A percentile compares a stretch with the other conserved stretches of the same genome.
Conservation (phyloP, 2,113 vertebrate species). For the Dolichotis patagonum region DNA sequence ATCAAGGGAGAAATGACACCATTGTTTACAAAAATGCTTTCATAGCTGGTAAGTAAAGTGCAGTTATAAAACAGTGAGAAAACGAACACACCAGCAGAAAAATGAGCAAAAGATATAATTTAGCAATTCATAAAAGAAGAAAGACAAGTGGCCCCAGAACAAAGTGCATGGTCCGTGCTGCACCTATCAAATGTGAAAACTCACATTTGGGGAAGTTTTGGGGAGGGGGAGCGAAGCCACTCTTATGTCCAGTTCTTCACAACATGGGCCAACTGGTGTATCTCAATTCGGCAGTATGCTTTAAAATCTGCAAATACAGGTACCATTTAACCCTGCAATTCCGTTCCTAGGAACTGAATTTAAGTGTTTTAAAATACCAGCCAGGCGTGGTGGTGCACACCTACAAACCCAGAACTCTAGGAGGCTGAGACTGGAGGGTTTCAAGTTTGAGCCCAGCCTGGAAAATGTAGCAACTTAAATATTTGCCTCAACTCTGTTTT, state of each 20-base stretch:
- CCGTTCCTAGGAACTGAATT: background rate
- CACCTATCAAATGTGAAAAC: background rate
- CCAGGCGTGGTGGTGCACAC: background rate
- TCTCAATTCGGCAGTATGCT: background rate
- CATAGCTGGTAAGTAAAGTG: background rate
- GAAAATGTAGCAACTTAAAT: background rate
- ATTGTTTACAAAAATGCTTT: background rate
- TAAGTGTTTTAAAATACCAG: background rate
- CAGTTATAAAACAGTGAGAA: background rate
- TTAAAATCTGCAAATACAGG: background rate
- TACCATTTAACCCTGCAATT: background rate
- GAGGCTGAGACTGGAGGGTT: background rate
- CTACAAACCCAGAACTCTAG: background rate
- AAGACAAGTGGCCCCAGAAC: background rate
- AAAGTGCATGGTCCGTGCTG: background rate
- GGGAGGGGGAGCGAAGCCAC: background rate
- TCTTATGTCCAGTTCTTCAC: background rate
- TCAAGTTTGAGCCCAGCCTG: background rate
- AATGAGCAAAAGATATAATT: background rate
- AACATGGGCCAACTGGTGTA: background rate
- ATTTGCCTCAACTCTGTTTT: background rate
- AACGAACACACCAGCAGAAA: background rate
- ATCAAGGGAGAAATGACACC: background rate
- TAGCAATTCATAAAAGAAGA: constrained; percentile 12
- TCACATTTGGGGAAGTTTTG: background rate